These are phyloP conservation scores for Camponotus pennsylvanicus DNA, from an alignment of 1,140 invertebrate genomes.

Conservation along the genomic window DNA sequence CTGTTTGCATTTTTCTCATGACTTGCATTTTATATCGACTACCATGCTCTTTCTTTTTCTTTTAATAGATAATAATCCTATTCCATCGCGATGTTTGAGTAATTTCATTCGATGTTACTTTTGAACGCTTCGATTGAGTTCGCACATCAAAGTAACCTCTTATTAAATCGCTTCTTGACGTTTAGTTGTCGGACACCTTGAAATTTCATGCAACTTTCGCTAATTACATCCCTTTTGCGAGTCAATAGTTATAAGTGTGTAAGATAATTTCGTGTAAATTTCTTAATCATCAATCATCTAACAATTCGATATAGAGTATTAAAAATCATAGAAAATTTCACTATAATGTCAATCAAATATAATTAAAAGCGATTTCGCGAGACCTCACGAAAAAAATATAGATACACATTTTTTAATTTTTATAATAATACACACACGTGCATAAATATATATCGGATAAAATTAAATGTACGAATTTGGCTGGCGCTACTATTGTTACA, in stretches of 20 bases:
- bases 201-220: neutral
- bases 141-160: neutral
- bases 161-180: constrained; percentile 20
- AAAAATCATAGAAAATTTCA: neutral
- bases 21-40: neutral
- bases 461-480: constrained; percentile 2
- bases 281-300: no score
- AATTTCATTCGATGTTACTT: constrained; percentile 14
- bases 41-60: neutral
- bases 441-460: neutral
- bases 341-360: neutral
- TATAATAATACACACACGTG: neutral
- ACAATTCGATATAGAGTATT: neutral
- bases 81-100: neutral
- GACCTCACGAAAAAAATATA: neutral
- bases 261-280: neutral
- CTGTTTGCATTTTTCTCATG: no score
- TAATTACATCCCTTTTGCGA: neutral
- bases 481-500: neutral
- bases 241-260: neutral
- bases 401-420: neutral
- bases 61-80: constrained; percentile 1
- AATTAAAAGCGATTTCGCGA: neutral
- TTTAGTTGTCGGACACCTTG: neutral
- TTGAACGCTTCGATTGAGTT: constrained; percentile 10